These are phyloP conservation scores for Agelaius tricolor DNA, from an alignment of 2,113 vertebrate genomes.

Conservation along the genomic window DNA sequence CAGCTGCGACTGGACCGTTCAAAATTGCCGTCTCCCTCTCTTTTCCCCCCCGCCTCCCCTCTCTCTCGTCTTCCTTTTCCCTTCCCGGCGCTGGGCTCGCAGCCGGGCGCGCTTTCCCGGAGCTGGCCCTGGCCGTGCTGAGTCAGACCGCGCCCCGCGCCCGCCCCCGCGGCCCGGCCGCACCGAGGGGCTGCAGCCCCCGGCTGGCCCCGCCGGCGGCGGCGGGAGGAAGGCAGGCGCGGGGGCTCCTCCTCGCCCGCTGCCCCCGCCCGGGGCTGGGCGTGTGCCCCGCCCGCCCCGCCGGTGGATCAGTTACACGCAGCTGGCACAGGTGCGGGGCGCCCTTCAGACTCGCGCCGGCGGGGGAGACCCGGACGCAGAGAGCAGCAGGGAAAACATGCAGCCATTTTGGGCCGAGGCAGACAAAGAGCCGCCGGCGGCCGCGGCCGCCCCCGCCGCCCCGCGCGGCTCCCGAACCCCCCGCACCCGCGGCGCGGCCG, in stretches of 20 bases:
- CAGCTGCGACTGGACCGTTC: conserved; percentile 27
- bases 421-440: too few relatives aligned
- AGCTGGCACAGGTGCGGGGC: too few relatives aligned
- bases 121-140: neutral
- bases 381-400: too few relatives aligned
- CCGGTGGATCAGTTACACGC: neutral
- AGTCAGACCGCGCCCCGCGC: neutral
- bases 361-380: too few relatives aligned
- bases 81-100: neutral
- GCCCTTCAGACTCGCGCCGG: too few relatives aligned
- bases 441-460: too few relatives aligned
- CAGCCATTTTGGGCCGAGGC: too few relatives aligned
- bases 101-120: neutral
- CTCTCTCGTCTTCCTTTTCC: neutral
- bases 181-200: neutral
- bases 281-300: neutral
- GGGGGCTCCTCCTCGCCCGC: neutral
- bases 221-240: neutral
- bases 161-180: neutral
- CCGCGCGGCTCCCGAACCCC: too few relatives aligned
- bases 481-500: too few relatives aligned
- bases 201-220: neutral
- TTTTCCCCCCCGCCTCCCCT: neutral
- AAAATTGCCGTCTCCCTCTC: conserved; percentile 6
- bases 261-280: neutral